phyloP scores from a whole-genome alignment of 2,888 invertebrate genomes.

The Drepanosiphum platanoidis region DNA sequence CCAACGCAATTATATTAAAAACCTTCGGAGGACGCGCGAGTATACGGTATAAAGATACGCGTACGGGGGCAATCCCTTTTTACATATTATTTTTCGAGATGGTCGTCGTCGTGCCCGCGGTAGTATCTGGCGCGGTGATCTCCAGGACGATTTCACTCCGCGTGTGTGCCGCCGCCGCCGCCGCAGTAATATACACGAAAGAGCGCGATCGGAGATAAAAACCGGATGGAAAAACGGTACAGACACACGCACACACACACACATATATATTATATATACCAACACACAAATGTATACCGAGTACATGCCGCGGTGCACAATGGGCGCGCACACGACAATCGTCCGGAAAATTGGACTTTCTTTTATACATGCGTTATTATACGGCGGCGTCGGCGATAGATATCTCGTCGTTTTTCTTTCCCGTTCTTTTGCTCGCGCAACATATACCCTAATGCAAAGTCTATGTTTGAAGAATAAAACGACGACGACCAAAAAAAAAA shows the following conservation, averaged over 20 bases:
- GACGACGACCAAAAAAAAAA: no score
- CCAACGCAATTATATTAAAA: conserved; percentile 53
- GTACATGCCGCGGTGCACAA: conserved; percentile 29
- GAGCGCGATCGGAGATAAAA: conserved; percentile 53
- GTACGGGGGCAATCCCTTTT: conserved; percentile 53
- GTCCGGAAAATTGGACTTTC: conserved; percentile 60
- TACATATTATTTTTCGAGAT: conserved; percentile 51
- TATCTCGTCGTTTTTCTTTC: conserved; percentile 19
- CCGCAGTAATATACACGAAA: conserved; percentile 31
- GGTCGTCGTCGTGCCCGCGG: conserved; percentile 25
- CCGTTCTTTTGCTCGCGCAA: not conserved
- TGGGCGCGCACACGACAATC: conserved; percentile 52
- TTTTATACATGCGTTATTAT: conserved; percentile 22
- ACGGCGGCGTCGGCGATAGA: conserved; percentile 41
- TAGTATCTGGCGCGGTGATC: conserved; percentile 55
- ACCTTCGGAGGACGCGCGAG: not conserved
- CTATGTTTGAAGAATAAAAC: not conserved
- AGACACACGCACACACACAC: not conserved
- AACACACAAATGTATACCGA: conserved; percentile 26
- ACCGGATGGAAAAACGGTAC: conserved; percentile 49
- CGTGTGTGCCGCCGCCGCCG: not conserved
- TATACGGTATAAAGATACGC: not conserved
- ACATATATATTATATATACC: no score
- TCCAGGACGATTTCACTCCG: conserved; percentile 46
- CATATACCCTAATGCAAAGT: not conserved